Evolutionary conservation across 2,888 invertebrate genomes (phyloP).

Genomic region (Diarsia dahlii): DNA sequence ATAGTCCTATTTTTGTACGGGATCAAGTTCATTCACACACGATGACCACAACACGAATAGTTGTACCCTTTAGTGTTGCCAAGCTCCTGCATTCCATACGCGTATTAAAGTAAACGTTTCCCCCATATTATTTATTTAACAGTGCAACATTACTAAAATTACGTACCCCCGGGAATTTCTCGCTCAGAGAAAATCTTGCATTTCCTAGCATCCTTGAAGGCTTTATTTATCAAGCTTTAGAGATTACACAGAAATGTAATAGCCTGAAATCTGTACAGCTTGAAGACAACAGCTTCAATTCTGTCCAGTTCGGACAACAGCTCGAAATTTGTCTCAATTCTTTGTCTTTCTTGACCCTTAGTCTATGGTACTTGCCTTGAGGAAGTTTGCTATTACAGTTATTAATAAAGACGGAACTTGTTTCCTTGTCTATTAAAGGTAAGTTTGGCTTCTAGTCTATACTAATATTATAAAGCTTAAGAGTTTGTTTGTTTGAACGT

Average conservation of each 20-base stretch:
- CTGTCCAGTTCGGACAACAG: neutral
- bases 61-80: neutral
- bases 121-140: constrained; percentile 23
- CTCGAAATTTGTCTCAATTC: constrained; percentile 7
- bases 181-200: constrained; percentile 14
- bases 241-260: constrained; percentile 26
- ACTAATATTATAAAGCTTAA: too few species aligned
- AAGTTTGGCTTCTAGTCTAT: neutral
- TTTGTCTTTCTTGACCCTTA: constrained; percentile 9
- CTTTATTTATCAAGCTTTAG: constrained; percentile 40
- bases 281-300: constrained; percentile 12
- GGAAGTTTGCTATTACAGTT: neutral
- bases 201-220: constrained; percentile 25
- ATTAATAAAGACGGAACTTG: neutral
- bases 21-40: neutral
- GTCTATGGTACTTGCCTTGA: neutral
- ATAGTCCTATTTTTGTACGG: too few species aligned
- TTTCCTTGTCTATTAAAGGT: neutral
- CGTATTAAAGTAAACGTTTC: constrained; percentile 35
- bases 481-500: too few species aligned
- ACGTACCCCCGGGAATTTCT: constrained; percentile 27
- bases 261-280: constrained; percentile 28
- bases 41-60: constrained; percentile 6
- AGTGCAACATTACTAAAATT: constrained; percentile 31
- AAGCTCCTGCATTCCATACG: neutral